Conservation (phyloP, 1,140 invertebrate genomes). For the Acyrthosiphon pisum region DNA sequence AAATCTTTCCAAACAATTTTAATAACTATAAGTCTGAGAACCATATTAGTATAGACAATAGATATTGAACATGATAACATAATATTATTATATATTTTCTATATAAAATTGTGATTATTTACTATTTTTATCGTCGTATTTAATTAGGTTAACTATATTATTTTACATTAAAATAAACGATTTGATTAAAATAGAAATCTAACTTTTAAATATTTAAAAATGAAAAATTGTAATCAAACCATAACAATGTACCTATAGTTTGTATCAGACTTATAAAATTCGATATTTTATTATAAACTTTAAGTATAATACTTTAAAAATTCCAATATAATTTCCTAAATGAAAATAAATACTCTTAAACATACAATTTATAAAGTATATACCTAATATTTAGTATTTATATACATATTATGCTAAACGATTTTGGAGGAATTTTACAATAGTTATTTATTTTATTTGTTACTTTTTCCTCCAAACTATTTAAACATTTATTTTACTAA, state of each 20-base stretch:
- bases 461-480: neutral
- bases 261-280: neutral
- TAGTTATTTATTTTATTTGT: neutral
- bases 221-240: neutral
- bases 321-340: neutral
- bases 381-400: neutral
- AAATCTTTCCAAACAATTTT: neutral
- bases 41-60: neutral
- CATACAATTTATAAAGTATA: neutral
- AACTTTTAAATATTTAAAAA: neutral
- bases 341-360: neutral
- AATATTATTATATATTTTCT: neutral
- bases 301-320: neutral
- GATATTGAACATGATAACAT: too few species aligned
- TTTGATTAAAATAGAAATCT: neutral
- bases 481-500: neutral
- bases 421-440: neutral
- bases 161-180: neutral
- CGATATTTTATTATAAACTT: neutral
- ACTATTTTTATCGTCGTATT: too few species aligned
- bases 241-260: neutral
- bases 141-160: neutral
- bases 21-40: neutral
- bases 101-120: neutral
- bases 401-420: neutral